A percentile compares a stretch with the other conserved stretches of the same genome.
phyloP scores from a whole-genome alignment of 2,888 invertebrate species.

The Pristionchus mayeri region DNA sequence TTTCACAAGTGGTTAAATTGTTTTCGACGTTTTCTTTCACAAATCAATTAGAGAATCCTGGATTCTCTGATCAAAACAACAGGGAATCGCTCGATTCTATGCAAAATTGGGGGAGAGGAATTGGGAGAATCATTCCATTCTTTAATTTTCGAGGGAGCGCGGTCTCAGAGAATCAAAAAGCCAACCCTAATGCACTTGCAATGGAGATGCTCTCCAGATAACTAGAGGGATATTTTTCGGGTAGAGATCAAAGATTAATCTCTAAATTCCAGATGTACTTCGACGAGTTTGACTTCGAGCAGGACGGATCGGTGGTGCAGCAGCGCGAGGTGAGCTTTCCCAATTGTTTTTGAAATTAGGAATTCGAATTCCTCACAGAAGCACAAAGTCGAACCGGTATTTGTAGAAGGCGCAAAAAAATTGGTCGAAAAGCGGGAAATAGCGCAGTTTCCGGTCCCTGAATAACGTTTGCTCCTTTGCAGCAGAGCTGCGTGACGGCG shows the following conservation, averaged over 20 bases:
- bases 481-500: not conserved
- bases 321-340: not conserved
- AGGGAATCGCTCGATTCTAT: too few relatives aligned
- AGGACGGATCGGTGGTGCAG: not conserved
- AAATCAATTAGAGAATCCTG: too few relatives aligned
- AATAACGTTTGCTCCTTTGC: not conserved
- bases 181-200: too few relatives aligned
- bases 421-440: not conserved
- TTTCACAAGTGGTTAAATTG: too few relatives aligned
- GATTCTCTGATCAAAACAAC: too few relatives aligned
- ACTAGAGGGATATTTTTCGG: too few relatives aligned
- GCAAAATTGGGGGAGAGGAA: too few relatives aligned
- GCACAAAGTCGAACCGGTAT: not conserved
- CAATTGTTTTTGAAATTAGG: not conserved
- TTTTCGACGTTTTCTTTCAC: too few relatives aligned
- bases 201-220: too few relatives aligned
- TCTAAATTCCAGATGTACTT: not conserved
- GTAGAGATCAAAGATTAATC: not conserved
- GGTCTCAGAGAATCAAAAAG: too few relatives aligned
- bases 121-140: too few relatives aligned
- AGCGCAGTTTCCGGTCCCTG: not conserved
- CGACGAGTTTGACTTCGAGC: slow-evolving; percentile 8
- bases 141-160: too few relatives aligned
- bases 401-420: not conserved
- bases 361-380: not conserved